phyloP scores from a whole-genome alignment of 2,113 vertebrate genomes.

The Ochotona curzoniae region DNA sequence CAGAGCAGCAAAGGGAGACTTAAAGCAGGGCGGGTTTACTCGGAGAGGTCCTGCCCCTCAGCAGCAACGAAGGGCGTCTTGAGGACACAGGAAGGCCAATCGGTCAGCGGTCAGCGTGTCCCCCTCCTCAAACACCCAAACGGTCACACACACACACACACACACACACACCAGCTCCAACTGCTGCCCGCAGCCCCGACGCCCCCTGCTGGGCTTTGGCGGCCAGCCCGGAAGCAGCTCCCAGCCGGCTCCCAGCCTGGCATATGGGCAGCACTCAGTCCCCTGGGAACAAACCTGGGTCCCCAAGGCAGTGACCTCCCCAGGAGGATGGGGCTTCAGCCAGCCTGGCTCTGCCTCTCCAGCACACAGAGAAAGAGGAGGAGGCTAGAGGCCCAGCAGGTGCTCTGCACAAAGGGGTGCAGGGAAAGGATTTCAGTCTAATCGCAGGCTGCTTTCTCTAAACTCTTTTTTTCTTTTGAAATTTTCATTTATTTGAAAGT shows the following conservation, averaged over 20 bases:
- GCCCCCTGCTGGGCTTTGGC: not conserved
- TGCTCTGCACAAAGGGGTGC: not conserved
- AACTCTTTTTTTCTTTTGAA: too few species aligned
- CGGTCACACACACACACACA: too few species aligned
- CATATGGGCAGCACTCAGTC: not conserved
- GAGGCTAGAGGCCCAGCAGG: not conserved
- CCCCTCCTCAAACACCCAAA: not conserved
- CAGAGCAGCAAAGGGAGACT: slow-evolving; percentile 40
- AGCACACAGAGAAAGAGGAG: not conserved
- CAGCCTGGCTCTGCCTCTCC: not conserved
- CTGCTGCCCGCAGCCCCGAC: not conserved
- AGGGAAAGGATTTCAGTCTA: not conserved
- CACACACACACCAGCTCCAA: not conserved
- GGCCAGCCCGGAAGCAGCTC: not conserved
- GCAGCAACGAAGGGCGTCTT: slow-evolving; percentile 59
- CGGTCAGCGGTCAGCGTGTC: slow-evolving; percentile 28
- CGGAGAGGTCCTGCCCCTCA: not conserved
- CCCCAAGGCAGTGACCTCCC: not conserved
- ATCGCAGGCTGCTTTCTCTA: not conserved
- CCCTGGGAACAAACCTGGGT: not conserved
- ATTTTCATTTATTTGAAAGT: too few species aligned
- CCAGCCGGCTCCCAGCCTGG: not conserved
- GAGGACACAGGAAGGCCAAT: slow-evolving; percentile 46
- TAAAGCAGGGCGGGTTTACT: slow-evolving; percentile 55
- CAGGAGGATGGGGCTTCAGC: not conserved